A percentile compares a stretch with the other conserved stretches of the same genome.
Evolutionary conservation across 2,888 invertebrate genomes (phyloP).

Genomic region (Ophioninae sp.): DNA sequence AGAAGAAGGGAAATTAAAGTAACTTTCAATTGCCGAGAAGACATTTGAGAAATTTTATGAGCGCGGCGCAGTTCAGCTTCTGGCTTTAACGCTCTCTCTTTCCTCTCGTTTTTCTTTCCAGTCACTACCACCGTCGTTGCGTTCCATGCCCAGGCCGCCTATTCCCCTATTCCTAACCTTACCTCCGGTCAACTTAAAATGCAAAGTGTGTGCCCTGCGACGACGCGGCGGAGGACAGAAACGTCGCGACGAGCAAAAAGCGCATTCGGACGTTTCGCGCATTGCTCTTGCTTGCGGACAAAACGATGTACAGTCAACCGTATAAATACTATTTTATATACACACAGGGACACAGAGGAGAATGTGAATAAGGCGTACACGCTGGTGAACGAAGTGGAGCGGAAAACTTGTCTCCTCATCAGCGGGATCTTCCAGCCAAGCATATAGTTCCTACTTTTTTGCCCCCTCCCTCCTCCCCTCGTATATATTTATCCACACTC

Average conservation of each 20-base stretch:
- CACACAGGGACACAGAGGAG: background rate
- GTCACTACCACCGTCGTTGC: background rate
- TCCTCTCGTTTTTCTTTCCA: background rate
- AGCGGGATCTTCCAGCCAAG: background rate
- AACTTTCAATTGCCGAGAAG: background rate
- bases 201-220: constrained; percentile 50
- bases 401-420: constrained; percentile 52
- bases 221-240: constrained; percentile 22
- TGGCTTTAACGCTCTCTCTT: constrained; percentile 7
- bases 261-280: constrained; percentile 31
- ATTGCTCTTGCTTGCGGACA: constrained; percentile 7
- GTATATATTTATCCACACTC: background rate
- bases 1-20: background rate
- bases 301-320: background rate
- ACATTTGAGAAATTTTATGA: constrained; percentile 8
- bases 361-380: constrained; percentile 4
- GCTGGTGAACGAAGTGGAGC: constrained; percentile 53
- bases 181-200: constrained; percentile 49
- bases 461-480: too few relatives aligned
- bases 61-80: constrained; percentile 5
- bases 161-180: background rate
- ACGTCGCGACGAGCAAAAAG: constrained; percentile 51
- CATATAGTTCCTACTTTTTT: background rate
- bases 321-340: background rate
- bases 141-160: background rate